Conservation (phyloP, 1,140 invertebrate genomes). For the Aricia agestis region DNA sequence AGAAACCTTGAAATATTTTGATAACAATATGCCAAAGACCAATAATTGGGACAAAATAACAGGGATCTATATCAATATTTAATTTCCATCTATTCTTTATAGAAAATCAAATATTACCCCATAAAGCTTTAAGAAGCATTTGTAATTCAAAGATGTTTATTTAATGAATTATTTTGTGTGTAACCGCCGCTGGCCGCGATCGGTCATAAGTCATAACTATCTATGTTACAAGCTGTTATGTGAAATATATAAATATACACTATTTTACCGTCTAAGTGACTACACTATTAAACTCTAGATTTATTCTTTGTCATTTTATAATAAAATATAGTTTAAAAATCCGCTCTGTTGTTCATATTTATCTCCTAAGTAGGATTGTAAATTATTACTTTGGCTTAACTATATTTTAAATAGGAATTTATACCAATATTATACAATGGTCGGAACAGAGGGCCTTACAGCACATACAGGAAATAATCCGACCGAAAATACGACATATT, state of each 20-base stretch:
- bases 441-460: too few species aligned
- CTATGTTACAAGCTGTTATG: conserved; percentile 56
- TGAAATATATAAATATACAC: conserved; percentile 67
- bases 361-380: neutral
- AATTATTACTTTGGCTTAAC: too few species aligned
- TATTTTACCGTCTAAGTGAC: conserved; percentile 68
- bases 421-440: too few species aligned
- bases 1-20: conserved; percentile 48
- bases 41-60: conserved; percentile 67
- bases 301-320: conserved; percentile 75
- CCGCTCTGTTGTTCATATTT: conserved; percentile 30
- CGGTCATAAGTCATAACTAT: conserved; percentile 44
- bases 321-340: conserved; percentile 74
- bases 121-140: conserved; percentile 61
- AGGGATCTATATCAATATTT: conserved; percentile 65
- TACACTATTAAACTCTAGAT: conserved; percentile 73
- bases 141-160: conserved; percentile 51
- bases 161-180: conserved; percentile 54
- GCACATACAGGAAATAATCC: too few species aligned
- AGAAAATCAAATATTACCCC: conserved; percentile 43
- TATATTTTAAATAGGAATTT: too few species aligned
- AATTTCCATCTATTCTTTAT: conserved; percentile 54
- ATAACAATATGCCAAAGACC: conserved; percentile 67
- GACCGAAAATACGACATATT: too few species aligned
- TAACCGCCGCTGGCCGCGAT: conserved; percentile 38